These are phyloP conservation scores for Discoglossus pictus DNA, from an alignment of 2,797 vertebrate species.

Conservation along the genomic window DNA sequence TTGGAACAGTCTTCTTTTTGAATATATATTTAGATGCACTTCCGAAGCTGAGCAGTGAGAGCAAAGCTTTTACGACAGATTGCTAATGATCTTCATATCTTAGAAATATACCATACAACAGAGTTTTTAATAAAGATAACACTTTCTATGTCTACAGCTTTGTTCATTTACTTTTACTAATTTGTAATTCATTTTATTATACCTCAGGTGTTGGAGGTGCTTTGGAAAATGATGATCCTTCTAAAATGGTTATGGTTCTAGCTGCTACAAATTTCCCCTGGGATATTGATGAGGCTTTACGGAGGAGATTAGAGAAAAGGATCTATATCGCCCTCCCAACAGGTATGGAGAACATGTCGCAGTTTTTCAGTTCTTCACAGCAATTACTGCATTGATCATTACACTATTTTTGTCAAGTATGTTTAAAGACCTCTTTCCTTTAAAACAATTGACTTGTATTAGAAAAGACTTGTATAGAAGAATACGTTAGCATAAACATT, in stretches of 20 bases:
- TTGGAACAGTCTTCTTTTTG: conserved; percentile 22
- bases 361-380: background rate
- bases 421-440: background rate
- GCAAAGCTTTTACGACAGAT: background rate
- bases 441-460: no score
- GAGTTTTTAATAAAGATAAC: conserved; percentile 10
- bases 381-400: background rate
- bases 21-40: conserved; percentile 15
- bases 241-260: conserved; percentile 97
- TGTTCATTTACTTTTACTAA: conserved; percentile 9
- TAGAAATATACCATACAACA: background rate
- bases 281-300: conserved; percentile 97
- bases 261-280: conserved; percentile 98
- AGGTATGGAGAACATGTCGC: conserved; percentile 68
- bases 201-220: conserved; percentile 88
- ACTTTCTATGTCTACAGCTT: background rate
- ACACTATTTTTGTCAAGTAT: background rate
- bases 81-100: background rate
- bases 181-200: conserved; percentile 6
- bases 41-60: background rate
- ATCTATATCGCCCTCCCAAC: conserved; percentile 96
- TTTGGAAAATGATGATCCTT: conserved; percentile 91
- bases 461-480: no score
- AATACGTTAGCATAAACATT: no score
- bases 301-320: conserved; percentile 92